phyloP scores from a whole-genome alignment of 2,113 vertebrate species.

The Pipra filicauda region DNA sequence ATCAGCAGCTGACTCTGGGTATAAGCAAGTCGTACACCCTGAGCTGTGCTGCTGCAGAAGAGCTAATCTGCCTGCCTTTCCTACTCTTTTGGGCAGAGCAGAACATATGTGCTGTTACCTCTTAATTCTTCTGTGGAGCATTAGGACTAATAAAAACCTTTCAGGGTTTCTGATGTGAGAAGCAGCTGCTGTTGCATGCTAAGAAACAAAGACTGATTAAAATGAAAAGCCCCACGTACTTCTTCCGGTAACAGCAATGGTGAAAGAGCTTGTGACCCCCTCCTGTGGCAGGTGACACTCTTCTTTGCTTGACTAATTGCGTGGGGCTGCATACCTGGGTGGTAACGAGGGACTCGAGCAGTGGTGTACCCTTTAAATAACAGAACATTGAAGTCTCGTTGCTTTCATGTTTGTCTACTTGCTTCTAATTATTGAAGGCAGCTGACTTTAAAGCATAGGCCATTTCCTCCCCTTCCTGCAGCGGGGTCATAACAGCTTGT shows the following conservation, averaged over 20 bases:
- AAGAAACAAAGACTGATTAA: slow-evolving; percentile 16
- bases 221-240: background rate
- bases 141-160: slow-evolving; percentile 57
- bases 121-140: slow-evolving; percentile 33
- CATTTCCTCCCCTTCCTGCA: slow-evolving; percentile 41
- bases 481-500: slow-evolving; percentile 4
- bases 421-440: slow-evolving; percentile 55
- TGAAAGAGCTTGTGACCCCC: background rate
- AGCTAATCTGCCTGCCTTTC: background rate
- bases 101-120: slow-evolving; percentile 9
- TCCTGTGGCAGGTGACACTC: background rate
- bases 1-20: background rate
- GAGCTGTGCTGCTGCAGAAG: background rate
- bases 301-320: slow-evolving; percentile 29
- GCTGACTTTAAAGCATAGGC: slow-evolving; percentile 56
- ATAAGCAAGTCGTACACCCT: background rate
- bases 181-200: background rate
- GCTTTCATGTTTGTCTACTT: slow-evolving; percentile 33
- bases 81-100: background rate
- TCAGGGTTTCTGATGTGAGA: slow-evolving; percentile 24
- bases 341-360: background rate
- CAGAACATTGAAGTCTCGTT: background rate
- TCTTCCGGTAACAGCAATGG: background rate
- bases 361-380: slow-evolving; percentile 30
- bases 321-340: background rate